Evolutionary conservation across 2,797 vertebrate species (phyloP).

Genomic region (Sternotherus odoratus): DNA sequence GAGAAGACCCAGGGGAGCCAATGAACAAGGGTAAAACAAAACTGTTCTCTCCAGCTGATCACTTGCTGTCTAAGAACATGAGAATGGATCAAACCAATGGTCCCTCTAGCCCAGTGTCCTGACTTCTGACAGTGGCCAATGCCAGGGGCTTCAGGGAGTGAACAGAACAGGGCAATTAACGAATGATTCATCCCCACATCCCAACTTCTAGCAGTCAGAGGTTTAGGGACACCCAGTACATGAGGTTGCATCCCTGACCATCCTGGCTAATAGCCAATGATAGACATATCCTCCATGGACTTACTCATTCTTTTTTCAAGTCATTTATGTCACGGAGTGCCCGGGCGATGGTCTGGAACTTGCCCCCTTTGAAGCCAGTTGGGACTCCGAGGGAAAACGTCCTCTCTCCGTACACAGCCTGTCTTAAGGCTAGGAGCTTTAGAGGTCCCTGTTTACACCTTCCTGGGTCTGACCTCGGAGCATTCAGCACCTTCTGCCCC

Average conservation of each 20-base stretch:
- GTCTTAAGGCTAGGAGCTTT: no score
- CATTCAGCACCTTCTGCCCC: no score
- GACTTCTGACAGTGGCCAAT: not conserved
- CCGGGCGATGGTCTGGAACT: no score
- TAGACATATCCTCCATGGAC: not conserved
- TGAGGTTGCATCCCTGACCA: not conserved
- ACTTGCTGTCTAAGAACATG: not conserved
- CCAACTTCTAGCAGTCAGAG: not conserved
- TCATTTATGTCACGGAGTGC: no score
- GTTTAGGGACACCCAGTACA: not conserved
- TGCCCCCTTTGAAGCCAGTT: no score
- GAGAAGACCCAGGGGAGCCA: not conserved
- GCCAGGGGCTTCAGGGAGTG: not conserved
- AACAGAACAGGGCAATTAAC: not conserved
- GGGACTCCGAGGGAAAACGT: no score
- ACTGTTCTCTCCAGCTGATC: not conserved
- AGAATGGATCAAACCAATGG: no score
- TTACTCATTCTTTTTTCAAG: not conserved
- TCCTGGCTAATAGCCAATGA: not conserved
- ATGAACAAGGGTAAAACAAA: not conserved
- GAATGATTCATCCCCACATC: not conserved
- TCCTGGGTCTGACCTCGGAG: no score
- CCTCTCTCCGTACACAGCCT: no score
- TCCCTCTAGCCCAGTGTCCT: not conserved
- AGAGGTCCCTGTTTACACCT: no score